phyloP scores from a whole-genome alignment of 2,113 vertebrate species.

The Phycodurus eques region DNA sequence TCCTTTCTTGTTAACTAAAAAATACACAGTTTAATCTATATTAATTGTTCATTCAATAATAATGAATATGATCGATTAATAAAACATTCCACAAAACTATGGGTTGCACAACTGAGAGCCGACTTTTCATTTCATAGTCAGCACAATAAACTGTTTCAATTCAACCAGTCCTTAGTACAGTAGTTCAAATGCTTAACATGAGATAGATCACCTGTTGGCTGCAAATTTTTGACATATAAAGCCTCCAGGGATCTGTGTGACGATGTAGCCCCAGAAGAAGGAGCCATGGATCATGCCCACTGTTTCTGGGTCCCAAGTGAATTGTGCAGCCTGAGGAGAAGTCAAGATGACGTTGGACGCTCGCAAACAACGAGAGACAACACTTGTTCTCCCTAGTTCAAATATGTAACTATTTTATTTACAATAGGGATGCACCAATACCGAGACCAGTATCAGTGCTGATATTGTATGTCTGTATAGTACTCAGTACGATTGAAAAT shows the following conservation, averaged over 20 bases:
- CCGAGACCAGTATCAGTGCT: too few species aligned
- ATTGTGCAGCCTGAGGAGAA: conserved; percentile 82
- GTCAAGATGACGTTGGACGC: neutral
- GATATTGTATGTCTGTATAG: too few species aligned
- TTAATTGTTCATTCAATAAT: too few species aligned
- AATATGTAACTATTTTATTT: neutral
- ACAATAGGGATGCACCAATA: too few species aligned
- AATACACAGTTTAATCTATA: too few species aligned
- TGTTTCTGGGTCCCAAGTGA: conserved; percentile 90
- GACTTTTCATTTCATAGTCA: neutral
- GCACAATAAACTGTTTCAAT: neutral
- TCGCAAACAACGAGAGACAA: neutral
- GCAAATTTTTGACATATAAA: conserved; percentile 92
- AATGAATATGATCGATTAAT: too few species aligned
- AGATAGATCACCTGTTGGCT: conserved; percentile 81
- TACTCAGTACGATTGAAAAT: too few species aligned
- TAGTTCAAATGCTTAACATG: neutral
- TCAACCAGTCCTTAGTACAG: neutral
- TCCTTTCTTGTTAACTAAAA: too few species aligned
- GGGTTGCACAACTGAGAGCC: neutral
- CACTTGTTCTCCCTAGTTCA: neutral
- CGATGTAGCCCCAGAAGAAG: conserved; percentile 96
- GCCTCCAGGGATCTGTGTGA: conserved; percentile 90
- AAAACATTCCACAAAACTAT: neutral
- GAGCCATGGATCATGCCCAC: conserved; percentile 94